Conservation (phyloP, 2,113 vertebrate genomes). For the Indicator indicator region DNA sequence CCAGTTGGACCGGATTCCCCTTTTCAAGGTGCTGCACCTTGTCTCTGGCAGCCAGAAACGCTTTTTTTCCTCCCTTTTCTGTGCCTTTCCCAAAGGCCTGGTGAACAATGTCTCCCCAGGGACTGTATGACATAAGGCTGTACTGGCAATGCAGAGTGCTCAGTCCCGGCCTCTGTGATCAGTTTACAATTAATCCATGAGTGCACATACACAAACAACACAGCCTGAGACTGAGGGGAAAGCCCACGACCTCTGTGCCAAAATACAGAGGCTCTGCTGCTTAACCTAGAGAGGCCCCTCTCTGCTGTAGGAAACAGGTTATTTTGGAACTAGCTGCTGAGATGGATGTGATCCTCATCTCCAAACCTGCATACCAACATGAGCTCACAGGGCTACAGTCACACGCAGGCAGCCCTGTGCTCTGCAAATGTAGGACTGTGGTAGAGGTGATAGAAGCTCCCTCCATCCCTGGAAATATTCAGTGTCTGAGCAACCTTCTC, state of each 20-base stretch:
- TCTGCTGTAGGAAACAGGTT: not conserved
- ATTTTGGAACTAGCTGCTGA: not conserved
- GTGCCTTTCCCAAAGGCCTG: not conserved
- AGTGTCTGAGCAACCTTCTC: no score
- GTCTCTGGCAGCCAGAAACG: not conserved
- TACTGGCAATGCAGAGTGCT: rapidly evolving
- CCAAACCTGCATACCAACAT: rapidly evolving
- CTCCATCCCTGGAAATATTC: no score
- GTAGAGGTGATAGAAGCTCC: no score
- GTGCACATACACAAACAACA: not conserved
- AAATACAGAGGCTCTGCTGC: not conserved
- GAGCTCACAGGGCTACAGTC: not conserved
- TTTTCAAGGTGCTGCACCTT: not conserved
- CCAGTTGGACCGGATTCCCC: conserved; percentile 60
- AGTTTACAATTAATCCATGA: conserved; percentile 7
- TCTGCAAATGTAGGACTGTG: not conserved
- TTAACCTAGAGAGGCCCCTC: not conserved
- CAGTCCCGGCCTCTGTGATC: not conserved
- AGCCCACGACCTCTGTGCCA: not conserved
- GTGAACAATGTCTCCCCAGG: not conserved
- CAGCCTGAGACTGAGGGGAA: not conserved
- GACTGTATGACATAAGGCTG: not conserved
- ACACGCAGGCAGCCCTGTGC: not conserved
- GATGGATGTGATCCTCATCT: not conserved
- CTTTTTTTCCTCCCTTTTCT: not conserved